A percentile compares a stretch with the other conserved stretches of the same genome.
Conservation (phyloP, 2,113 vertebrate species). For the Chamaetylas fuelleborni region DNA sequence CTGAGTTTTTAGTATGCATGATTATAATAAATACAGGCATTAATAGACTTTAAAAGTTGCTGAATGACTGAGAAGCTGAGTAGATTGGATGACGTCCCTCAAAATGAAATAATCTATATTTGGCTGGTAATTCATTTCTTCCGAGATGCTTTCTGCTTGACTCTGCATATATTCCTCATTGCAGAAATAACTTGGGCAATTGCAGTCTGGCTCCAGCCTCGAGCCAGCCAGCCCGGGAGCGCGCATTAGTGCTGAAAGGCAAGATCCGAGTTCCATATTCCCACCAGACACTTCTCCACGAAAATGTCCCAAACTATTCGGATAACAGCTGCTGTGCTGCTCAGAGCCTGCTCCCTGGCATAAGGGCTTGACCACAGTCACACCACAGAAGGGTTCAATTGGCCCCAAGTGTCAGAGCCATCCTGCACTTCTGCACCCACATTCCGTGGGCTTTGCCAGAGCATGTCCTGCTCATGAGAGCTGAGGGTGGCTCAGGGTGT, state of each 20-base stretch:
- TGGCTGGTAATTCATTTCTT: conserved; percentile 34
- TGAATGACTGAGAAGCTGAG: conserved; percentile 25
- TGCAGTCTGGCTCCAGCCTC: conserved; percentile 22
- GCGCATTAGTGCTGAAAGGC: not conserved
- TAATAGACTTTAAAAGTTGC: conserved; percentile 16
- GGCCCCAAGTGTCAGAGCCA: not conserved
- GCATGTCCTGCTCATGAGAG: not conserved
- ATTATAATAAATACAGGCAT: conserved; percentile 2
- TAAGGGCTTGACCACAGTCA: not conserved
- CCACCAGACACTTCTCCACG: not conserved
- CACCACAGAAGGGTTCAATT: fast-evolving
- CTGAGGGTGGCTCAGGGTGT: not conserved
- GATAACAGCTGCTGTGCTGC: not conserved
- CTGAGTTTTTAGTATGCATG: not conserved
- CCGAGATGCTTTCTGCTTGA: conserved; percentile 26
- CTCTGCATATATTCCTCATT: conserved; percentile 49
- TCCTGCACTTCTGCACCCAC: not conserved
- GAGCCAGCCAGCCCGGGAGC: not conserved
- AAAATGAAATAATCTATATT: conserved; percentile 46
- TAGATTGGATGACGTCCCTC: conserved; percentile 18
- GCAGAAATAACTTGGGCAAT: conserved; percentile 31
- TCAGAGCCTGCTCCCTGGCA: not conserved
- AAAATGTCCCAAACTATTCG: not conserved
- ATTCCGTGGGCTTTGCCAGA: not conserved
- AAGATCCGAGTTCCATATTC: not conserved